A percentile compares a stretch with the other conserved stretches of the same genome.
Evolutionary conservation across 1,140 invertebrate species (phyloP).

Genomic region (Drosophila fuyamai): DNA sequence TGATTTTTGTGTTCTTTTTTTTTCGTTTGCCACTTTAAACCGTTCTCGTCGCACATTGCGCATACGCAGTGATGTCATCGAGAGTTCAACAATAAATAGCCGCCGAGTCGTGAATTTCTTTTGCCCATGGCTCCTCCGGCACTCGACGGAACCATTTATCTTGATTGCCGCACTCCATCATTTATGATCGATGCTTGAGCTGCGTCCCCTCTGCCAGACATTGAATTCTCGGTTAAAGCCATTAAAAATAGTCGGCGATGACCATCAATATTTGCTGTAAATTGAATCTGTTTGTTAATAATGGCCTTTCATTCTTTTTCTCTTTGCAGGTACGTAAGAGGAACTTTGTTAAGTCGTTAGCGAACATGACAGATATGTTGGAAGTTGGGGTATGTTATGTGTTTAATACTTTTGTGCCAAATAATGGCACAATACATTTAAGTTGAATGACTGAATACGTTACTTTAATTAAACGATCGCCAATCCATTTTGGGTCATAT

Average conservation of each 20-base stretch:
- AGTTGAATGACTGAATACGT: too few species aligned
- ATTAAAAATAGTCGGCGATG: constrained; percentile 34
- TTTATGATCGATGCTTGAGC: constrained; percentile 71
- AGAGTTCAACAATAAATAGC: constrained; percentile 11
- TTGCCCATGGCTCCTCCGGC: constrained; percentile 24
- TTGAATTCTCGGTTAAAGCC: constrained; percentile 24
- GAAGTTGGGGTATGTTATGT: not conserved
- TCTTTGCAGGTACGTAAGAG: constrained; percentile 56
- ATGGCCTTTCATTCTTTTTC: constrained; percentile 7
- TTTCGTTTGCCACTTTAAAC: constrained; percentile 36
- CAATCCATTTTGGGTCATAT: too few species aligned
- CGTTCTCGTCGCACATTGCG: constrained; percentile 29
- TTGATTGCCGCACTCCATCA: constrained; percentile 66
- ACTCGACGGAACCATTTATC: constrained; percentile 64
- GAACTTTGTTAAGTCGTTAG: not conserved
- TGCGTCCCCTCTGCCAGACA: constrained; percentile 15
- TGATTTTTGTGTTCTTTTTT: constrained; percentile 17
- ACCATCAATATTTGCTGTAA: constrained; percentile 27
- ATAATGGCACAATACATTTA: too few species aligned
- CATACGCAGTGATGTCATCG: constrained; percentile 48
- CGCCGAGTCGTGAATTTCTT: constrained; percentile 53
- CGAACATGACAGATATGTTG: not conserved
- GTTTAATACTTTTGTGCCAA: too few species aligned
- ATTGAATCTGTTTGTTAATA: constrained; percentile 27
- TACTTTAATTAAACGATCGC: too few species aligned